A percentile compares a stretch with the other conserved stretches of the same genome.
These are phyloP conservation scores for Luffia ferchaultella DNA, from an alignment of 2,888 invertebrate species.

Conservation along the genomic window DNA sequence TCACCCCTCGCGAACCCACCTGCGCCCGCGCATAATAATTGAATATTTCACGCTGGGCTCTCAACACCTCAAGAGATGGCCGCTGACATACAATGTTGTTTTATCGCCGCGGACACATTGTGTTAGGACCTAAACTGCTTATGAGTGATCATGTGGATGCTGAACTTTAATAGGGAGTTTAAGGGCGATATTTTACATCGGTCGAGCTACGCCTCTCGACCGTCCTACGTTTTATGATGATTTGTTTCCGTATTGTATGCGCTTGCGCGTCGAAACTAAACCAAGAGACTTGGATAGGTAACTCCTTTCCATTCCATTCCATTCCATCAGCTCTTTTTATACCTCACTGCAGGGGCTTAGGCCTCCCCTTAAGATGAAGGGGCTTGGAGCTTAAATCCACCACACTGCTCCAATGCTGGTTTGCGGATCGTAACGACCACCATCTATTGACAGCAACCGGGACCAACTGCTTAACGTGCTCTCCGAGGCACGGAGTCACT, in stretches of 20 bases:
- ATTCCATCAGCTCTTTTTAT: too few relatives aligned
- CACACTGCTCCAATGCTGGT: too few relatives aligned
- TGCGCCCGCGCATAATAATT: conserved; percentile 59
- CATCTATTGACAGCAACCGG: too few relatives aligned
- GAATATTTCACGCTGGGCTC: conserved; percentile 61
- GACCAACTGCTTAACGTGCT: too few relatives aligned
- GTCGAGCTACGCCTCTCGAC: conserved; percentile 48
- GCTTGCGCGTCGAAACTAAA: neutral
- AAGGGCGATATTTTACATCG: conserved; percentile 61
- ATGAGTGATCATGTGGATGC: conserved; percentile 52
- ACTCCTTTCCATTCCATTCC: too few relatives aligned
- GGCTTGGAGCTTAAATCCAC: too few relatives aligned
- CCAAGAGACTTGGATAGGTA: too few relatives aligned
- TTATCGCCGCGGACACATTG: conserved; percentile 51
- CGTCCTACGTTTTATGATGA: conserved; percentile 55
- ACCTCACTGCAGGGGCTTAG: too few relatives aligned
- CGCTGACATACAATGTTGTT: conserved; percentile 51
- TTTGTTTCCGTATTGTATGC: conserved; percentile 51
- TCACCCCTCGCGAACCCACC: conserved; percentile 33
- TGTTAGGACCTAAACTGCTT: conserved; percentile 62
- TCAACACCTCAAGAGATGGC: conserved; percentile 53
- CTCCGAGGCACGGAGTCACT: too few relatives aligned
- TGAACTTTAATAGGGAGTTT: conserved; percentile 59
- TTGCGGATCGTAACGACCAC: too few relatives aligned
- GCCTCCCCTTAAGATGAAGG: too few relatives aligned